phyloP scores from a whole-genome alignment of 2,888 invertebrate genomes.

The Anarsia innoxiella region DNA sequence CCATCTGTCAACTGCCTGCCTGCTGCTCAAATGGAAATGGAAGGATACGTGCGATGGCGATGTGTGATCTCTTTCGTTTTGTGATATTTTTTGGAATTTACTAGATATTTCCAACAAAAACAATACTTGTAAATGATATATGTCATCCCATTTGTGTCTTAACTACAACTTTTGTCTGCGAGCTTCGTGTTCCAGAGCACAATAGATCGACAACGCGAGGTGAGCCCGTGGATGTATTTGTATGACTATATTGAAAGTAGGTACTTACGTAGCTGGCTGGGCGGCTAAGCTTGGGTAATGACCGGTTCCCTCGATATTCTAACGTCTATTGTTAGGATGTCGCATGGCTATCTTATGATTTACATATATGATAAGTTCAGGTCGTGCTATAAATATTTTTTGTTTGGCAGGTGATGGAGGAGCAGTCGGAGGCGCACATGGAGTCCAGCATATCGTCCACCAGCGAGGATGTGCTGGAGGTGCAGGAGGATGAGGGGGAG shows the following conservation, averaged over 20 bases:
- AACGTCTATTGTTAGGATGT: constrained; percentile 34
- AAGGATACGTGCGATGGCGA: constrained; percentile 35
- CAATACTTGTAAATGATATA: constrained; percentile 19
- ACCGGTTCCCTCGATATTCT: constrained; percentile 50
- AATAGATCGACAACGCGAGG: constrained; percentile 37
- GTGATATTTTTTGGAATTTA: constrained; percentile 36
- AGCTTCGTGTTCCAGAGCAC: constrained; percentile 16
- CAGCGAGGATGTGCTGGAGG: constrained; percentile 46
- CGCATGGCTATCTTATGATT: constrained; percentile 19
- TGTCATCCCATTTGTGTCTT: constrained; percentile 8
- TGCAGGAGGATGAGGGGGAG: too few species aligned
- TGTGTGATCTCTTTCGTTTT: constrained; percentile 50
- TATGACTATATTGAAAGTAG: constrained; percentile 60
- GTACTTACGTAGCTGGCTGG: constrained; percentile 45
- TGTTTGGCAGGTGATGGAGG: constrained; percentile 58
- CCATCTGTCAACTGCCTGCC: constrained; percentile 24
- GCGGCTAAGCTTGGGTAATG: constrained; percentile 50
- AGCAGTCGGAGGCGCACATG: constrained; percentile 53
- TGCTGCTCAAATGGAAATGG: constrained; percentile 17
- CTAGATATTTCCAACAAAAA: constrained; percentile 5
- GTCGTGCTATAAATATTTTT: constrained; percentile 43
- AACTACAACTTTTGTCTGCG: constrained; percentile 10
- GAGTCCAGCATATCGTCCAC: constrained; percentile 63
- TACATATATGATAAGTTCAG: constrained; percentile 26
- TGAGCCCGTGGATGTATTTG: constrained; percentile 54